Evolutionary conservation across 2,888 invertebrate species (phyloP).

Genomic region (Papilio protenor): DNA sequence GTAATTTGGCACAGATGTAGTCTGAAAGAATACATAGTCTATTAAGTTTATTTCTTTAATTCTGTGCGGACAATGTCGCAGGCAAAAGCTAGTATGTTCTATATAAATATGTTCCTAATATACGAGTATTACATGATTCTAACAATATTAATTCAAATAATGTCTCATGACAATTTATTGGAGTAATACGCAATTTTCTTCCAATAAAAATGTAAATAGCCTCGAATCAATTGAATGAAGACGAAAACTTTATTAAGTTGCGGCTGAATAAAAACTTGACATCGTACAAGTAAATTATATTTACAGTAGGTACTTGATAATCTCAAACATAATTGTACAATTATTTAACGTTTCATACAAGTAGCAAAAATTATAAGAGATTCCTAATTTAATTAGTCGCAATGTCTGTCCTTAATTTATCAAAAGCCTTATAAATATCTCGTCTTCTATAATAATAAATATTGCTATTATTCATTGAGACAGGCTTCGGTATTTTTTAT

Average conservation of each 20-base stretch:
- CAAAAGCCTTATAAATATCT: not conserved
- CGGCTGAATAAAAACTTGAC: not conserved
- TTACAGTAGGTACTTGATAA: no score
- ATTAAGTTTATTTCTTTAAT: no score
- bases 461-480: not conserved
- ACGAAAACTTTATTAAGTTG: not conserved
- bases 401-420: not conserved
- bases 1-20: no score
- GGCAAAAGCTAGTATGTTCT: no score
- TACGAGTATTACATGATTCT: not conserved
- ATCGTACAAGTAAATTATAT: not conserved
- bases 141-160: not conserved
- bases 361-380: not conserved
- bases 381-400: not conserved
- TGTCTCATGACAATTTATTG: not conserved
- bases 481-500: not conserved
- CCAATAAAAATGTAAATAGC: conserved; percentile 20
- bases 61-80: no score
- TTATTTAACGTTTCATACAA: no score
- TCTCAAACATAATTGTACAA: no score
- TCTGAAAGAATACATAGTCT: no score
- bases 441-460: not conserved
- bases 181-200: not conserved
- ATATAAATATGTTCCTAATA: no score
- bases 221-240: conserved; percentile 4